Evolutionary conservation across 1,140 invertebrate species (phyloP).

Genomic region (Meloidogyne floridensis): DNA sequence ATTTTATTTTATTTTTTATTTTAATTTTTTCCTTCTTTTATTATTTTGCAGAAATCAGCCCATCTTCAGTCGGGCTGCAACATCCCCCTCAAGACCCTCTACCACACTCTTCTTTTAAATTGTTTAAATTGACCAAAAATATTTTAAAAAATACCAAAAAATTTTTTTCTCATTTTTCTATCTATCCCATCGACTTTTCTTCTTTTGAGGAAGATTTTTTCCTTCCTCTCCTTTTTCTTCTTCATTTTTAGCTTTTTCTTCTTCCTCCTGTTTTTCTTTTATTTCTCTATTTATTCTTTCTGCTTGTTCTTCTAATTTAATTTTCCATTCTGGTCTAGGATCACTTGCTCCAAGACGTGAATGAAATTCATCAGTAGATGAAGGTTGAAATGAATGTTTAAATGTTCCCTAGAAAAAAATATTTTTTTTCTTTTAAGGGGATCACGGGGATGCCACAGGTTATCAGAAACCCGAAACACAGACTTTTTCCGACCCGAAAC

Average conservation of each 20-base stretch:
- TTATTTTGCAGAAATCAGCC: too few relatives aligned
- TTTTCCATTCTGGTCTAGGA: constrained; percentile 60
- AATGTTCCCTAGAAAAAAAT: constrained; percentile 38
- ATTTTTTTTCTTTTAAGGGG: too few relatives aligned
- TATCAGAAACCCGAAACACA: too few relatives aligned
- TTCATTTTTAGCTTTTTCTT: neutral
- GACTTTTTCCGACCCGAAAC: too few relatives aligned
- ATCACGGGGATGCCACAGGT: too few relatives aligned
- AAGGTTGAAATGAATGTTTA: constrained; percentile 42
- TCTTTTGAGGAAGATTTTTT: neutral
- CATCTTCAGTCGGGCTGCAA: too few relatives aligned
- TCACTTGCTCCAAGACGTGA: constrained; percentile 36
- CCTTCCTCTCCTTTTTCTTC: neutral
- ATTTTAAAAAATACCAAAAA: neutral
- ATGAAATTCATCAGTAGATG: constrained; percentile 10
- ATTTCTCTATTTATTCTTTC: constrained; percentile 33
- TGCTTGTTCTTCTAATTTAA: constrained; percentile 47
- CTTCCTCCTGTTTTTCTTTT: neutral
- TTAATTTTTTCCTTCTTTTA: too few relatives aligned
- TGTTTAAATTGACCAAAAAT: neutral
- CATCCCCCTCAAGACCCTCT: too few relatives aligned
- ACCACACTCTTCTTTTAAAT: too few relatives aligned
- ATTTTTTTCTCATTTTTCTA: neutral
- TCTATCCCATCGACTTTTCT: neutral
- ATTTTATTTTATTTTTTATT: too few relatives aligned